Percentiles rank a stretch among this genome's conserved stretches.
These are phyloP conservation scores for Leptopilina clavipes DNA, from an alignment of 1,140 invertebrate species.

Conservation along the genomic window DNA sequence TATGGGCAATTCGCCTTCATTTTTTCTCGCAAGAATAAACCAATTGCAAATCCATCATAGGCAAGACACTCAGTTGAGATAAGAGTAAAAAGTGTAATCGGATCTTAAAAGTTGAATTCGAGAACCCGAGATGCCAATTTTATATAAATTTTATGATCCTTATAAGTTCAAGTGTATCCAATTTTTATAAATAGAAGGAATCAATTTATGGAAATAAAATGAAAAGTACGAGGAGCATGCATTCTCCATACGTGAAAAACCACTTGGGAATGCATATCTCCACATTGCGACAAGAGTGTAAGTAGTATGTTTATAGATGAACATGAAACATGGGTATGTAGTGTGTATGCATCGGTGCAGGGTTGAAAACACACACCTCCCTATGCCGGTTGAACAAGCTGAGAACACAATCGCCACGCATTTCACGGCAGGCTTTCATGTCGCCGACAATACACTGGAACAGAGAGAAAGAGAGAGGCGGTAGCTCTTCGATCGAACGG, in stretches of 20 bases:
- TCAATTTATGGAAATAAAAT: not conserved
- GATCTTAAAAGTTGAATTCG: not conserved
- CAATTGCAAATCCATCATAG: conserved; percentile 1
- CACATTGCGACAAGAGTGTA: conserved; percentile 20
- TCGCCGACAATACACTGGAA: conserved; percentile 56
- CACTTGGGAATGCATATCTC: not conserved
- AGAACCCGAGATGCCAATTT: too few species aligned
- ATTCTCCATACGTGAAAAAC: not conserved
- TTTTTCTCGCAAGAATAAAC: not conserved
- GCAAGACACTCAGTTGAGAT: not conserved
- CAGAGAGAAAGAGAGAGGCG: conserved; percentile 44
- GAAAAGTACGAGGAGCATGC: not conserved
- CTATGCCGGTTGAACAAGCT: conserved; percentile 35
- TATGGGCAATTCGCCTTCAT: conserved; percentile 5
- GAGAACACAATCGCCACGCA: conserved; percentile 58
- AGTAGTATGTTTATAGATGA: conserved; percentile 23
- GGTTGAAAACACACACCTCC: conserved; percentile 38
- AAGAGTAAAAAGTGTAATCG: not conserved
- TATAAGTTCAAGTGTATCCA: not conserved
- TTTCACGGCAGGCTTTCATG: conserved; percentile 61
- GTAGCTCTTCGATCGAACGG: conserved; percentile 37
- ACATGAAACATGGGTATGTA: conserved; percentile 7
- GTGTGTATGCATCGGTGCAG: conserved; percentile 40
- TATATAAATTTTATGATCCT: too few species aligned
- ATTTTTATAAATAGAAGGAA: not conserved